Evolutionary conservation across 1,140 invertebrate genomes (phyloP).

Genomic region (Ridgeia piscesae): DNA sequence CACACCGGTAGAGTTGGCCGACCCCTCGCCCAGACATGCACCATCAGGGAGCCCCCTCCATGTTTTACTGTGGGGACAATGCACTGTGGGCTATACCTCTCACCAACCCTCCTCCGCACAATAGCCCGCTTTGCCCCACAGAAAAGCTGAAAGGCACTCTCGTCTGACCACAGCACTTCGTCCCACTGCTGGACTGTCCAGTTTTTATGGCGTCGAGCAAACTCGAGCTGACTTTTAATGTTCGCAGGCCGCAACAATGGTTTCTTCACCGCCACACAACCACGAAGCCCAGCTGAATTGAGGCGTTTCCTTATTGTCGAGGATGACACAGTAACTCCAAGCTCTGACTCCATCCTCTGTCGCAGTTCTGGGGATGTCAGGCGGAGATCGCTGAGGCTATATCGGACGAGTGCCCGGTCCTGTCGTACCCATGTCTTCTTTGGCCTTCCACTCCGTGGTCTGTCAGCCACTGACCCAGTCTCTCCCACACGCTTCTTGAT

Average conservation of each 20-base stretch:
- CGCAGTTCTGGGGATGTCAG: slow-evolving; percentile 7
- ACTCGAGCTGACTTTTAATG: neutral
- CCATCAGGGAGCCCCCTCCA: too few relatives aligned
- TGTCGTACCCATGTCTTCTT: neutral
- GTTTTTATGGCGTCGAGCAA: slow-evolving; percentile 11
- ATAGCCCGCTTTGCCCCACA: too few relatives aligned
- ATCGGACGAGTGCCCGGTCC: neutral
- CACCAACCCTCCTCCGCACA: too few relatives aligned
- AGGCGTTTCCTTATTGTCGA: slow-evolving; percentile 9
- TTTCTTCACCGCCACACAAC: slow-evolving; percentile 12
- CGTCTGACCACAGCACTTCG: too few relatives aligned
- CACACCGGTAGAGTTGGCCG: too few relatives aligned
- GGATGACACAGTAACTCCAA: slow-evolving; percentile 12
- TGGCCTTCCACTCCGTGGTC: slow-evolving; percentile 13
- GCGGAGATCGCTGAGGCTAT: slow-evolving; percentile 10
- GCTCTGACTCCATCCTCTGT: slow-evolving; percentile 8
- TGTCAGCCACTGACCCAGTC: slow-evolving; percentile 12
- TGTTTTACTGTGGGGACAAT: too few relatives aligned
- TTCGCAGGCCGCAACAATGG: slow-evolving; percentile 17
- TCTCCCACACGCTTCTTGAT: slow-evolving; percentile 12
- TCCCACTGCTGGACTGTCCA: neutral
- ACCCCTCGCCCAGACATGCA: too few relatives aligned
- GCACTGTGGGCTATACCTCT: too few relatives aligned
- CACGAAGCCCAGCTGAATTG: slow-evolving; percentile 1
- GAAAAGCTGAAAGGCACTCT: too few relatives aligned